These are phyloP conservation scores for Serranus cabrilla DNA, from an alignment of 2,797 vertebrate species.

Conservation along the genomic window DNA sequence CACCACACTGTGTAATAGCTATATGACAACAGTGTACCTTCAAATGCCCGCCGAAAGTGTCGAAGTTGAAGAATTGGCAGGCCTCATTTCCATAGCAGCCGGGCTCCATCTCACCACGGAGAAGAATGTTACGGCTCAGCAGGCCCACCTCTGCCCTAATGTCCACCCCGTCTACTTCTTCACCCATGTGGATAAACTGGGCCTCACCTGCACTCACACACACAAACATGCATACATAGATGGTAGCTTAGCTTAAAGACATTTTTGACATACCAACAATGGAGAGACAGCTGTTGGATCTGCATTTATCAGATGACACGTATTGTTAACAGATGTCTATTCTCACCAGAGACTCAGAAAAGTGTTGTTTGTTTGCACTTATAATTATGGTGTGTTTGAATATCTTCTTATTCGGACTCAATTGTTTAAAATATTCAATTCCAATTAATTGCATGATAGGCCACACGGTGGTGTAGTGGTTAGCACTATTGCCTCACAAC, in stretches of 20 bases:
- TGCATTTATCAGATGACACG: too few relatives aligned
- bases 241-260: background rate
- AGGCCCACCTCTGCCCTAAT: conserved; percentile 96
- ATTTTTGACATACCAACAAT: conserved; percentile 6
- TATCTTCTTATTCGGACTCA: too few relatives aligned
- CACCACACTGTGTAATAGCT: too few relatives aligned
- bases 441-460: too few relatives aligned
- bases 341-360: too few relatives aligned
- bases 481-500: too few relatives aligned
- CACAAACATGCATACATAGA: background rate
- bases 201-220: conserved; percentile 87
- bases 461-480: too few relatives aligned
- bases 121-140: conserved; percentile 90
- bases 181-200: conserved; percentile 90
- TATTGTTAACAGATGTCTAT: too few relatives aligned
- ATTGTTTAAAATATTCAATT: too few relatives aligned
- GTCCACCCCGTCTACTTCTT: conserved; percentile 92
- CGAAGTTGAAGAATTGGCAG: conserved; percentile 95
- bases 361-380: background rate
- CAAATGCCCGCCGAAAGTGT: conserved; percentile 96
- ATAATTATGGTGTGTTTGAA: background rate
- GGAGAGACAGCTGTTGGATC: background rate
- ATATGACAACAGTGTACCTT: conserved; percentile 88
- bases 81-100: conserved; percentile 90
- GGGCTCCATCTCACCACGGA: conserved; percentile 91